Base-by-base conservation (phyloP, 2,888 invertebrate genomes). In the Philopedon plagiatum region DNA sequence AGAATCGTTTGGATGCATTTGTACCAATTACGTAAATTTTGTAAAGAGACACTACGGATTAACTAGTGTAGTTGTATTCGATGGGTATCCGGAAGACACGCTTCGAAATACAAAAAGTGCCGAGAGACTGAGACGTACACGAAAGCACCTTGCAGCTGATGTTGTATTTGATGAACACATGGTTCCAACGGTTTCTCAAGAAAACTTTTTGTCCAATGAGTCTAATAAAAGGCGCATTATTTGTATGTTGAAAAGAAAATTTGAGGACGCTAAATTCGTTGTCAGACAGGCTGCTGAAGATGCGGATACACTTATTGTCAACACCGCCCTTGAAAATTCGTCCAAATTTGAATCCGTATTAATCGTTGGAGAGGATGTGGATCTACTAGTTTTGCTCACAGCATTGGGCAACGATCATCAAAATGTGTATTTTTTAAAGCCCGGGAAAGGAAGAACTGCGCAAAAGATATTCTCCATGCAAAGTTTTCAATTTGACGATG, bases 241-340 rank as follows among this genome's bases (percentile, higher is more conserved):
- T 41, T 56, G 13, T 15, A 56, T 29, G 56, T 15, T 56, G 34
- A 56, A 2, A 29, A 54, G n/a, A 23, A 29, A 54, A 29, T 13
- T 54, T 54, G 23, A 51, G 19, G 23, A 21, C 11, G 23, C 11
- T 26, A 23, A 19, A 15, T 21, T 51, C 21, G 26, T 26, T 26
- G 51, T 65, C 57, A 51, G 29, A n/a, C 63, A 51, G 5, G 32
- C 63, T 51, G 49, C 49, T 51, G 63, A 49, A 19, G 56, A 34
- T 15, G 29, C 18, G 8, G 56, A 62, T 49, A 41, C 54, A 2
- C 57, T 63, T 32, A 62, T 49, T 62, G 63, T 29, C 18, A 65
- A 65, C 39, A 57, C 65, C n/a, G 65, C 56, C n/a, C n/a, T n/a
- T n/a, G n/a, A n/a, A n/a, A n/a, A n/a, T n/a, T n/a, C n/a, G n/a